Conservation (phyloP, 2,113 vertebrate genomes). For the Oryzias melastigma region DNA sequence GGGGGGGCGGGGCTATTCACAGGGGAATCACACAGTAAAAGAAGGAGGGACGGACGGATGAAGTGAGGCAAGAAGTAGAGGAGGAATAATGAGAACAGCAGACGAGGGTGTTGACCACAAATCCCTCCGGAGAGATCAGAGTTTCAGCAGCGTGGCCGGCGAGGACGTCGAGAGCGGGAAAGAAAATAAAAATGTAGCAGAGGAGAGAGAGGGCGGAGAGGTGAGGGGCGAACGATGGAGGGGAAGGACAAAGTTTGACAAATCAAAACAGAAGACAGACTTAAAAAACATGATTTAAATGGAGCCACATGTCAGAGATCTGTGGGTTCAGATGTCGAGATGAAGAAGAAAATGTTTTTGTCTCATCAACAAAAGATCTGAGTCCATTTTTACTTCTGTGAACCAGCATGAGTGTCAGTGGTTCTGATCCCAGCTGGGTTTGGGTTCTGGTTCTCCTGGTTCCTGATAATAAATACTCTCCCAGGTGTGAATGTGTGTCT, state of each 20-base stretch:
- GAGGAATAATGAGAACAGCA: slow-evolving; percentile 75
- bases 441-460: too few species aligned
- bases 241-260: slow-evolving; percentile 21
- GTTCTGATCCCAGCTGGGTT: too few species aligned
- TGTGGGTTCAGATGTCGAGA: too few species aligned
- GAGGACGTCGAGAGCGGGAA: slow-evolving; percentile 48
- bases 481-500: too few species aligned
- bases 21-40: slow-evolving; percentile 34
- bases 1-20: slow-evolving; percentile 28
- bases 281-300: too few species aligned
- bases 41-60: slow-evolving; percentile 49
- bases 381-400: too few species aligned
- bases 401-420: too few species aligned
- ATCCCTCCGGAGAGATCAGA: slow-evolving; percentile 55
- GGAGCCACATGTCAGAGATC: too few species aligned
- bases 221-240: slow-evolving; percentile 11
- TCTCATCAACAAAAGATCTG: too few species aligned
- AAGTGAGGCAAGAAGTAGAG: slow-evolving; percentile 29
- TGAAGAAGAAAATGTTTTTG: too few species aligned
- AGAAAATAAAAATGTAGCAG: slow-evolving; percentile 47
- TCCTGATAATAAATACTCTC: too few species aligned
- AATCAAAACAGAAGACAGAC: too few species aligned
- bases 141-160: slow-evolving; percentile 46
- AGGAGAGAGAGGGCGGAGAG: slow-evolving; percentile 9
- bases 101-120: slow-evolving; percentile 70